Percentiles rank a stretch among this genome's conserved stretches.
phyloP scores from a whole-genome alignment of 2,888 invertebrate genomes.

The Diaphora mendica region DNA sequence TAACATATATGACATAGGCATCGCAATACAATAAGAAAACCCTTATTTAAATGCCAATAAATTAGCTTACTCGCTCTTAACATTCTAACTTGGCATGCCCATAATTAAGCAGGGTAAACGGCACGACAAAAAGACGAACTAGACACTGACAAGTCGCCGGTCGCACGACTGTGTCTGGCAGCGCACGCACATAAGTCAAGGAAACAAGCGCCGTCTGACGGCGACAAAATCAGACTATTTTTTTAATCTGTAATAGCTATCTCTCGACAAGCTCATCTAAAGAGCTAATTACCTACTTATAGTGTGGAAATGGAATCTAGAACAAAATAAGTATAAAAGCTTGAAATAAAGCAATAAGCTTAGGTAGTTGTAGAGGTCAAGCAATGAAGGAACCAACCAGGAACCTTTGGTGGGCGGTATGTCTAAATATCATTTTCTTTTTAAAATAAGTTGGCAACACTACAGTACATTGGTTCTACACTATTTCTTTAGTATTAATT shows the following conservation, averaged over 20 bases:
- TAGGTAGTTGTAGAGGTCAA: neutral
- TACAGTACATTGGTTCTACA: no score
- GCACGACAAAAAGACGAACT: conserved; percentile 50
- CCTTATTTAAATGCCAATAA: conserved; percentile 44
- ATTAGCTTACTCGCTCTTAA: conserved; percentile 12
- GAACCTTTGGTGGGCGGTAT: no score
- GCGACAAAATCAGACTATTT: conserved; percentile 44
- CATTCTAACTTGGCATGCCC: conserved; percentile 41
- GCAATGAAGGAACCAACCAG: no score
- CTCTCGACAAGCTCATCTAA: conserved; percentile 18
- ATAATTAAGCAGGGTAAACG: conserved; percentile 40
- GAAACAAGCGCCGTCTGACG: conserved; percentile 57
- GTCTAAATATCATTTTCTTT: no score
- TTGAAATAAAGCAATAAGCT: neutral
- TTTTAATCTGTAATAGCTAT: conserved; percentile 34
- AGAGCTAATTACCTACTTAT: conserved; percentile 1
- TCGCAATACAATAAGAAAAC: conserved; percentile 22
- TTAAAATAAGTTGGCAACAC: no score
- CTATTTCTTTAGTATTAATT: no score
- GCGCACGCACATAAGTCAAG: conserved; percentile 67
- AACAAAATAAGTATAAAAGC: neutral
- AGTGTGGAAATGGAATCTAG: conserved; percentile 5
- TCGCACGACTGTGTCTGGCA: conserved; percentile 46
- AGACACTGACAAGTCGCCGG: conserved; percentile 48
- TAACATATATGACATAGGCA: conserved; percentile 28